Conservation (phyloP, 2,888 invertebrate species). For the Thymelicus acteon region DNA sequence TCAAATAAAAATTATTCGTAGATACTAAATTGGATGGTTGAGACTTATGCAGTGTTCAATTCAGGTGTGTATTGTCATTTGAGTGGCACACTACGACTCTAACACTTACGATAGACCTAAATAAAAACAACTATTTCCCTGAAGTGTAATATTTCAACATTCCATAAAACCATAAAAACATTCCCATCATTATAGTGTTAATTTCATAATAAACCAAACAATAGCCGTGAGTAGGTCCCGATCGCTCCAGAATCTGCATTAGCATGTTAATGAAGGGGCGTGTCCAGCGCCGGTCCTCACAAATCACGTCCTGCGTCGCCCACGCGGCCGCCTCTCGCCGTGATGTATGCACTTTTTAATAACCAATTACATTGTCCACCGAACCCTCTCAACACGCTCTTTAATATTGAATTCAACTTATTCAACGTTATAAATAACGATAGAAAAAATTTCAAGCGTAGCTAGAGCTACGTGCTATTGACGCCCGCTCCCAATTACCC, state of each 20-base stretch:
- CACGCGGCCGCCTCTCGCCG: constrained; percentile 57
- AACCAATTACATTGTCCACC: constrained; percentile 76
- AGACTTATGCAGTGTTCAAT: no score
- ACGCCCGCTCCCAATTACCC: neutral
- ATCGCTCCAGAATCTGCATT: constrained; percentile 69
- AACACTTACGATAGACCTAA: no score
- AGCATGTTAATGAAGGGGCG: constrained; percentile 83
- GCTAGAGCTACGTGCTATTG: neutral
- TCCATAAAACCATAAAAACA: constrained; percentile 39
- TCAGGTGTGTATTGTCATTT: no score
- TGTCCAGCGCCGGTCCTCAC: constrained; percentile 55
- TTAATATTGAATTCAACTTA: constrained; percentile 20
- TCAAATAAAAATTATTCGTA: no score
- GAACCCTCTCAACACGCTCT: constrained; percentile 11
- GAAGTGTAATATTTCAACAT: constrained; percentile 8
- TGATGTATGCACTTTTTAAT: constrained; percentile 80
- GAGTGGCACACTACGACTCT: no score
- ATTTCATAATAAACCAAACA: constrained; percentile 41
- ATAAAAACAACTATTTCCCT: neutral
- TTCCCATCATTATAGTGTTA: constrained; percentile 39
- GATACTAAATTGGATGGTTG: no score
- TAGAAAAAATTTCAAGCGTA: neutral
- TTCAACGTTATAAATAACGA: constrained; percentile 18
- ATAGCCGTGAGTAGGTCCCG: constrained; percentile 50
- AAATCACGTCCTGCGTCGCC: constrained; percentile 67